phyloP scores from a whole-genome alignment of 1,140 invertebrate genomes.

The Conus betulinus region DNA sequence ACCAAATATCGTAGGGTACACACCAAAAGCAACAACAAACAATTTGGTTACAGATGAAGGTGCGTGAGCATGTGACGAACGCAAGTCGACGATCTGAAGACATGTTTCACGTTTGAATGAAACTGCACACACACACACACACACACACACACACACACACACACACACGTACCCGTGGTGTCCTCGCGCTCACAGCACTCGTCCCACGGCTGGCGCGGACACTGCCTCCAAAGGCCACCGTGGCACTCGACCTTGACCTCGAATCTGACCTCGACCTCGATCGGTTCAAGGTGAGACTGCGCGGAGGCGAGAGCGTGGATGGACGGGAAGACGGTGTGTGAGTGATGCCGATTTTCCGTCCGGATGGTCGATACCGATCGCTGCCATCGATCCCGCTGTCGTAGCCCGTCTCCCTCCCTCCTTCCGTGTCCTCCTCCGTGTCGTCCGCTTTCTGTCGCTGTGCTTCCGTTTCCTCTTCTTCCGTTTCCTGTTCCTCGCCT shows the following conservation, averaged over 20 bases:
- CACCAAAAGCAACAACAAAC: no score
- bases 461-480: slow-evolving; percentile 17
- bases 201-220: background rate
- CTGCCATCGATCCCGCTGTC: slow-evolving; percentile 9
- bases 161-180: background rate
- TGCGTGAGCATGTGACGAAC: no score
- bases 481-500: background rate
- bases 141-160: slow-evolving; percentile 31
- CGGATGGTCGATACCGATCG: background rate
- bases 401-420: slow-evolving; percentile 1
- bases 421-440: background rate
- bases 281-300: slow-evolving; percentile 7
- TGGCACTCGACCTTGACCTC: slow-evolving; percentile 22
- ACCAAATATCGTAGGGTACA: no score
- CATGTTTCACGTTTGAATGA: background rate
- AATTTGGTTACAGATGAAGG: no score
- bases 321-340: background rate
- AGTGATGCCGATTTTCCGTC: background rate
- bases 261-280: slow-evolving; percentile 13
- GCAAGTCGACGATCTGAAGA: no score
- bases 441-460: background rate
- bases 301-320: slow-evolving; percentile 9
- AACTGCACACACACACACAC: slow-evolving; percentile 17
- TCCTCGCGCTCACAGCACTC: background rate
- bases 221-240: slow-evolving; percentile 25